A percentile compares a stretch with the other conserved stretches of the same genome.
These are phyloP conservation scores for Embidobia sp. DNA, from an alignment of 2,888 invertebrate genomes.

Conservation along the genomic window DNA sequence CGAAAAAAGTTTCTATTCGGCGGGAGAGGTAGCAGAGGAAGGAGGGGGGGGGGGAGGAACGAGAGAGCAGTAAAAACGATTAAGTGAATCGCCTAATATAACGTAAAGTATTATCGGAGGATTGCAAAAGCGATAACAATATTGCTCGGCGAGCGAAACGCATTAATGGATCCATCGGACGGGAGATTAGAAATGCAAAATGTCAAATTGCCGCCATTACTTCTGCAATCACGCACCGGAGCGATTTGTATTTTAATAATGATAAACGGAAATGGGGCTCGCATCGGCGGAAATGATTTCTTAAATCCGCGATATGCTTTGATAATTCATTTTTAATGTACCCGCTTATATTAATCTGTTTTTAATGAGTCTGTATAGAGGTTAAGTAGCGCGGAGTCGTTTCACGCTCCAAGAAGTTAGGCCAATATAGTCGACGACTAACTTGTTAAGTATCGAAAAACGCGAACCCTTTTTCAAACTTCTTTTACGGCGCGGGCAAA, in stretches of 20 bases:
- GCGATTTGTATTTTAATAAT: conserved; percentile 37
- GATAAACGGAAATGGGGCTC: conserved; percentile 26
- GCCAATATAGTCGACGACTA: conserved; percentile 15
- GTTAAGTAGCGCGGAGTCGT: conserved; percentile 49
- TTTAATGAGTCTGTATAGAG: conserved; percentile 42
- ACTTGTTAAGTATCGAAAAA: conserved; percentile 30
- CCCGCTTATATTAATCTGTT: conserved; percentile 43
- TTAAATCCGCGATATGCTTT: conserved; percentile 35
- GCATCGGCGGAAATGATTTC: conserved; percentile 48
- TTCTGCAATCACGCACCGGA: conserved; percentile 25
- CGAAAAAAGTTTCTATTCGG: not conserved
- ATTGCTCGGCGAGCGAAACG: conserved; percentile 10
- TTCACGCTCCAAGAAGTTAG: conserved; percentile 46
- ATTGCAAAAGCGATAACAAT: conserved; percentile 24
- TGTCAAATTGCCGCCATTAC: conserved; percentile 28
- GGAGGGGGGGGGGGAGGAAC: not conserved
- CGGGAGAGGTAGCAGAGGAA: too few relatives aligned
- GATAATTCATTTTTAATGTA: conserved; percentile 57
- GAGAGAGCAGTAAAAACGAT: not conserved
- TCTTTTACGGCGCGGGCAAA: not conserved
- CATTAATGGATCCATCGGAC: conserved; percentile 21
- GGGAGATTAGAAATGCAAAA: conserved; percentile 25
- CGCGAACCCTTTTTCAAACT: conserved; percentile 13
- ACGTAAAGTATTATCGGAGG: conserved; percentile 8
- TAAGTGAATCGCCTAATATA: conserved; percentile 3